These are phyloP conservation scores for Leguminivora glycinivorella DNA, from an alignment of 1,140 invertebrate species.

Conservation along the genomic window DNA sequence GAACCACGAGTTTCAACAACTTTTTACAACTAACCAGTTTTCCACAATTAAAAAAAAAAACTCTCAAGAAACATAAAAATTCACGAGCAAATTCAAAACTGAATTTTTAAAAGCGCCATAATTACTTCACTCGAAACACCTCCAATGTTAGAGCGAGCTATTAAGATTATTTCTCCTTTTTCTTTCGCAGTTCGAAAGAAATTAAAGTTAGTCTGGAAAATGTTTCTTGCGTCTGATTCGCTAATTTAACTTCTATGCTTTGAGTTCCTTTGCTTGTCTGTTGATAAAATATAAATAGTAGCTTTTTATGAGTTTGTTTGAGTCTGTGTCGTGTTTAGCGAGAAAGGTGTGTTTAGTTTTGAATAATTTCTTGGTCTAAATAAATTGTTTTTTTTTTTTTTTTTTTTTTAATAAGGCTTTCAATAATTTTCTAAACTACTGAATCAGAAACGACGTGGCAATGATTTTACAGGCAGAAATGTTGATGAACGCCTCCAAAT, in stretches of 20 bases:
- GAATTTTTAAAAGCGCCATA: conserved; percentile 7
- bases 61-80: background rate
- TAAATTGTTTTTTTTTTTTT: too few species aligned
- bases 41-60: background rate
- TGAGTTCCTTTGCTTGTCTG: background rate
- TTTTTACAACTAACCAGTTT: too few species aligned
- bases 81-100: background rate
- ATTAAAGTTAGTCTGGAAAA: conserved; percentile 22
- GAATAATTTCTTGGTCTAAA: background rate
- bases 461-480: too few species aligned
- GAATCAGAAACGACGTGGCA: too few species aligned
- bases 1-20: too few species aligned
- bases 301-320: background rate
- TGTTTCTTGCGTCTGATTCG: background rate
- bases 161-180: background rate
- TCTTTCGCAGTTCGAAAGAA: background rate
- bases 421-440: too few species aligned
- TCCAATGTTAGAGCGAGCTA: background rate
- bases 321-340: background rate
- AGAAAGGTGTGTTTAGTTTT: background rate
- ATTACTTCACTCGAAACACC: conserved; percentile 6
- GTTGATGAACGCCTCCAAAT: too few species aligned
- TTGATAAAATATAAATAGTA: conserved; percentile 3
- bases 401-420: too few species aligned
- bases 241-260: conserved; percentile 10